A percentile compares a stretch with the other conserved stretches of the same genome.
phyloP scores from a whole-genome alignment of 2,113 vertebrate genomes.

The Strix aluco region DNA sequence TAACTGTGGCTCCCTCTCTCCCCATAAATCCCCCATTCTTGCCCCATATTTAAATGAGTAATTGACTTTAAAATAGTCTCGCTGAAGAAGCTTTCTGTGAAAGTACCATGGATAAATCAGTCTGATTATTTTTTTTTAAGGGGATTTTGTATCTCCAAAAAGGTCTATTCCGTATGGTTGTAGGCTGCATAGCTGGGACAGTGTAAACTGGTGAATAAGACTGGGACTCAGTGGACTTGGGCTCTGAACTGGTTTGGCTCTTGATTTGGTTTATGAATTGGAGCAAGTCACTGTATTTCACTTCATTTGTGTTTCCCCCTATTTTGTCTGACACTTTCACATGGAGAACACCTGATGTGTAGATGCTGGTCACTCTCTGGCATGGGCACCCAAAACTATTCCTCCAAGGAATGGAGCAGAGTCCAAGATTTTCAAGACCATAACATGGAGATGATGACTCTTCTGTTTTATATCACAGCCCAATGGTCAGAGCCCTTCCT shows the following conservation, averaged over 20 bases:
- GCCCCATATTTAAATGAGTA: neutral
- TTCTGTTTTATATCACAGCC: neutral
- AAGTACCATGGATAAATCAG: neutral
- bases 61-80: neutral
- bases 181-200: neutral
- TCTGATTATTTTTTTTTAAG: neutral
- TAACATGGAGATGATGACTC: rapidly evolving
- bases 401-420: neutral
- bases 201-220: neutral
- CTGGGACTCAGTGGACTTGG: neutral
- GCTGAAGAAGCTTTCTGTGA: neutral
- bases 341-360: neutral
- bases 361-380: neutral
- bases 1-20: neutral
- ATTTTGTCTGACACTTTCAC: neutral
- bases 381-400: neutral
- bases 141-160: neutral
- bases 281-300: neutral
- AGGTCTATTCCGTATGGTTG: neutral
- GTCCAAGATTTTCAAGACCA: neutral
- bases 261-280: neutral
- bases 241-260: neutral
- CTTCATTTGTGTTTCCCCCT: neutral
- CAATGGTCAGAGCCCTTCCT: neutral
- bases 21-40: neutral